Conservation (phyloP, 2,797 vertebrate genomes). For the Australoheros facetus region DNA sequence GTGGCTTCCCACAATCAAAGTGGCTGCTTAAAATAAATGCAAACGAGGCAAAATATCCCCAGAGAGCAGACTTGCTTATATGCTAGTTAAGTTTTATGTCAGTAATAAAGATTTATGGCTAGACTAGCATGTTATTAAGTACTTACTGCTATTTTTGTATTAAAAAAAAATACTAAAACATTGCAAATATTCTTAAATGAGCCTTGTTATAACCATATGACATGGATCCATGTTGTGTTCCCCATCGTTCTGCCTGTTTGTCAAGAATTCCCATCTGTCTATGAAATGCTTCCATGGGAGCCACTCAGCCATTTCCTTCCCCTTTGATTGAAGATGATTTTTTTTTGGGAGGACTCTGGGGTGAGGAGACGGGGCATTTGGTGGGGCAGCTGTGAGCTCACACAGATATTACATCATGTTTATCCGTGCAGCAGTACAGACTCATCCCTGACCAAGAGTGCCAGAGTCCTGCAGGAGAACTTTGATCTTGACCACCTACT, state of each 20-base stretch:
- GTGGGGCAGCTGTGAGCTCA: constrained; percentile 44
- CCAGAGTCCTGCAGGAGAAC: constrained; percentile 43
- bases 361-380: constrained; percentile 35
- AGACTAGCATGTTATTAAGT: neutral
- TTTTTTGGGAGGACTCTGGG: constrained; percentile 1
- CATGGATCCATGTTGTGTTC: constrained; percentile 18
- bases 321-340: constrained; percentile 53
- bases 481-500: constrained; percentile 62
- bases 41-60: neutral
- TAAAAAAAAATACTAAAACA: neutral
- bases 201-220: neutral
- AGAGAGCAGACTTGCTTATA: too few relatives aligned
- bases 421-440: constrained; percentile 13
- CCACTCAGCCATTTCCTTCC: constrained; percentile 55
- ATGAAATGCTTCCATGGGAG: constrained; percentile 56
- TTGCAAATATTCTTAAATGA: neutral
- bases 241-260: constrained; percentile 6
- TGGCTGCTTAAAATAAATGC: neutral
- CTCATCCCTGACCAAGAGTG: constrained; percentile 27
- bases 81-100: neutral
- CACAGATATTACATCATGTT: constrained; percentile 66
- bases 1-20: neutral
- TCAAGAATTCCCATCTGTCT: constrained; percentile 30
- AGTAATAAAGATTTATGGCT: neutral
- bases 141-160: neutral